phyloP scores from a whole-genome alignment of 1,140 invertebrate genomes.

The Mizuhopecten yessoensis region DNA sequence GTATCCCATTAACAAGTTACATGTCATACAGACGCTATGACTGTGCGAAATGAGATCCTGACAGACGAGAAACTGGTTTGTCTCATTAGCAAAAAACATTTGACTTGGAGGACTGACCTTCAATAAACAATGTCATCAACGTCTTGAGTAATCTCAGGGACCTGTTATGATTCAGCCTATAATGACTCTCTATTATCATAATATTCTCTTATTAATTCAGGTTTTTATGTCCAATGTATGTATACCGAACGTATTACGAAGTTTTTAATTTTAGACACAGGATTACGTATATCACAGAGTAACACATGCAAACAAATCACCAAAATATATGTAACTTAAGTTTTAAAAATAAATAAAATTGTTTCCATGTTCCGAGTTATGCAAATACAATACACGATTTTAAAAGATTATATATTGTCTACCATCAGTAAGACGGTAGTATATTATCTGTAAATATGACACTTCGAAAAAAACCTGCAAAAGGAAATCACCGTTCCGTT shows the following conservation, averaged over 20 bases:
- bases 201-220: not conserved
- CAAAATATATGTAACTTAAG: not conserved
- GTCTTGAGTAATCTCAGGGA: not conserved
- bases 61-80: conserved; percentile 10
- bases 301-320: not conserved
- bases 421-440: not conserved
- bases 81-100: conserved; percentile 39
- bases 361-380: not conserved
- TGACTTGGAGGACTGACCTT: not conserved
- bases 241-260: not conserved
- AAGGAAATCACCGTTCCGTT: conserved; percentile 7
- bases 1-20: no score
- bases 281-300: not conserved
- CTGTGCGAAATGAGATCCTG: not conserved
- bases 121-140: not conserved
- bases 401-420: not conserved
- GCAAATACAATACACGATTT: not conserved
- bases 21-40: not conserved
- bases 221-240: not conserved
- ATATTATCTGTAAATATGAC: not conserved
- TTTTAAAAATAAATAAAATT: not conserved
- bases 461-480: not conserved
- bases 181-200: not conserved
- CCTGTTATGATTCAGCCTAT: not conserved
- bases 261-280: not conserved